Evolutionary conservation across 92 coral and sea anemone species (phyloP).

Genomic region (Isaurus tuberculatus): DNA sequence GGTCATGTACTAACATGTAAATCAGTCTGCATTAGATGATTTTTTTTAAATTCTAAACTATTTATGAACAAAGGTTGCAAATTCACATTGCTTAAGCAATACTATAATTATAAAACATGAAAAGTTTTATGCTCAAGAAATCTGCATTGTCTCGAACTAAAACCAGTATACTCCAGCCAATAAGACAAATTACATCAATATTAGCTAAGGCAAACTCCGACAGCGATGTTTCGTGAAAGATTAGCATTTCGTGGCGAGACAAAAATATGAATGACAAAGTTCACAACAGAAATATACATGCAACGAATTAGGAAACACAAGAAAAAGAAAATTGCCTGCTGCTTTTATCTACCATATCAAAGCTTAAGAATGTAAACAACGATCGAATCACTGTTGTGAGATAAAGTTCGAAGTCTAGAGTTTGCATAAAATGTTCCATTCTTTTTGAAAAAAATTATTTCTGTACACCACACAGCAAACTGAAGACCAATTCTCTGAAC

Average conservation of each 20-base stretch:
- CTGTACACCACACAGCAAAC: background rate
- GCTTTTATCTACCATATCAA: background rate
- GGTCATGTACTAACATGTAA: too few species aligned
- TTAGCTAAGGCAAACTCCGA: background rate
- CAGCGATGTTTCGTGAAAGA: background rate
- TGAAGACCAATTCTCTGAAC: slow-evolving; percentile 7
- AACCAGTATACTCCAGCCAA: too few species aligned
- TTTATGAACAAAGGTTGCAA: too few species aligned
- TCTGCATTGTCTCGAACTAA: too few species aligned
- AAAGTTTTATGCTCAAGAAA: too few species aligned
- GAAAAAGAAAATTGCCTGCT: background rate
- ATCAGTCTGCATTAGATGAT: too few species aligned
- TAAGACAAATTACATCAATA: too few species aligned
- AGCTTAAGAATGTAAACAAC: slow-evolving; percentile 13
- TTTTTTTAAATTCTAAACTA: too few species aligned
- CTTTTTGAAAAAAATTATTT: background rate
- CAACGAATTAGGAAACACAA: background rate
- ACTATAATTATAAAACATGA: too few species aligned
- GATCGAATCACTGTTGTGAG: background rate
- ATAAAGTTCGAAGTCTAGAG: background rate
- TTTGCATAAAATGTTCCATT: background rate
- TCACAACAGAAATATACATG: background rate
- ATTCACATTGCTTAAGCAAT: too few species aligned
- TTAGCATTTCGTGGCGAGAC: background rate
- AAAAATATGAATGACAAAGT: background rate